These are phyloP conservation scores for Xestoiulus laeticollis DNA, from an alignment of 2,888 invertebrate genomes.

Conservation along the genomic window DNA sequence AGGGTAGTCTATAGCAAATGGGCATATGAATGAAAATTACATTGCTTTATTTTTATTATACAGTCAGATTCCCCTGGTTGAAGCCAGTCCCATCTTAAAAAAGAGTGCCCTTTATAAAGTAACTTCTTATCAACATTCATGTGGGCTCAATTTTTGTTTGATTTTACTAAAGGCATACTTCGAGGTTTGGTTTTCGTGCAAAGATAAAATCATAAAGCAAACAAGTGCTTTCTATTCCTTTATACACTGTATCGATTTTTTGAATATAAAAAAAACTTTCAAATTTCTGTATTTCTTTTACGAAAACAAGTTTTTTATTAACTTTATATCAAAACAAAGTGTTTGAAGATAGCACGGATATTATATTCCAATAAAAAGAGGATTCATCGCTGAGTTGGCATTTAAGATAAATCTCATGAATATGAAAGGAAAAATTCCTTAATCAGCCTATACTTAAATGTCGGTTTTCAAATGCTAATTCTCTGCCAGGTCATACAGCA, in stretches of 20 bases:
- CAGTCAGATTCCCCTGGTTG: too few relatives aligned
- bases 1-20: too few relatives aligned
- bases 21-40: too few relatives aligned
- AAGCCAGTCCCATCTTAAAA: too few relatives aligned
- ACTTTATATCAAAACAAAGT: neutral
- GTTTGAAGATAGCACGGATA: neutral
- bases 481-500: neutral
- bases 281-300: neutral
- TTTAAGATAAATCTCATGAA: constrained; percentile 30
- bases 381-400: neutral
- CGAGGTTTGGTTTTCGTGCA: neutral
- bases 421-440: constrained; percentile 12
- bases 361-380: constrained; percentile 7
- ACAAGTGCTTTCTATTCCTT: neutral
- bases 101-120: too few relatives aligned
- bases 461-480: constrained; percentile 15
- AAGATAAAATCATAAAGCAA: neutral
- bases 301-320: neutral
- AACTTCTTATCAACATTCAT: neutral
- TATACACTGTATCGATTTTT: neutral
- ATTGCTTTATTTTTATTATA: too few relatives aligned
- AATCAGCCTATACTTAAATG: neutral
- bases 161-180: neutral
- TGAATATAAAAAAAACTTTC: neutral
- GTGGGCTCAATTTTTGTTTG: neutral